Percentiles rank a stretch among this genome's conserved stretches.
Conservation (phyloP, 35 echinoderm and acorn worm species). For the Patiria miniata region DNA sequence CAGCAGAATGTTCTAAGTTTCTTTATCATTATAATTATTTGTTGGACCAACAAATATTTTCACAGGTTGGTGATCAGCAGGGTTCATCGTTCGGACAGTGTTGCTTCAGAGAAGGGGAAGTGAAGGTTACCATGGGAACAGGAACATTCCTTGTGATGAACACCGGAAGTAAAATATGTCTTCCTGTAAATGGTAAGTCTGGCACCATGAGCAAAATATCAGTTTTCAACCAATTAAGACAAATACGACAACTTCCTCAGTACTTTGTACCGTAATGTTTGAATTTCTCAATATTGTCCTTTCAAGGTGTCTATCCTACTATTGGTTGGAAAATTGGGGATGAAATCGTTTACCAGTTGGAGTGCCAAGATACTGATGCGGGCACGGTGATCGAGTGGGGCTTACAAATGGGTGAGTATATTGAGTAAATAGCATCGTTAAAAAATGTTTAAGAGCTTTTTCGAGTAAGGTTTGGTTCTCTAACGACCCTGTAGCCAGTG, state of each 20-base stretch:
- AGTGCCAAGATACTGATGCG: constrained; percentile 77
- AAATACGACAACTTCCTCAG: too few species aligned
- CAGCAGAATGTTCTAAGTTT: too few species aligned
- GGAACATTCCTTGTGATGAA: constrained; percentile 84
- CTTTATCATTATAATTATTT: too few species aligned
- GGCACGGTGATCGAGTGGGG: constrained; percentile 84
- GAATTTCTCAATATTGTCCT: too few species aligned
- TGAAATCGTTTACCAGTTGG: constrained; percentile 59
- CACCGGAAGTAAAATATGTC: constrained; percentile 56
- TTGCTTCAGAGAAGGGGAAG: constrained; percentile 84
- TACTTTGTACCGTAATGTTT: too few species aligned
- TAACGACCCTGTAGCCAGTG: too few species aligned
- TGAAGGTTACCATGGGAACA: constrained; percentile 97
- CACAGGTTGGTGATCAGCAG: constrained; percentile 85
- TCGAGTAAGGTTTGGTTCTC: too few species aligned
- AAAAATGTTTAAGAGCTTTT: too few species aligned
- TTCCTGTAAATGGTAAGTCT: constrained; percentile 78
- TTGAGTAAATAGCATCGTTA: neutral
- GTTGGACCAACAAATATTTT: neutral
- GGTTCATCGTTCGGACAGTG: constrained; percentile 93
- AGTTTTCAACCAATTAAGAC: too few species aligned
- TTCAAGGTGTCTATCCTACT: constrained; percentile 75
- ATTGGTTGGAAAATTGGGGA: constrained; percentile 82
- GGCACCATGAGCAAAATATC: too few species aligned
- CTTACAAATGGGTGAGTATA: constrained; percentile 60